Conservation (phyloP, 2,113 vertebrate species). For the Scophthalmus maximus region DNA sequence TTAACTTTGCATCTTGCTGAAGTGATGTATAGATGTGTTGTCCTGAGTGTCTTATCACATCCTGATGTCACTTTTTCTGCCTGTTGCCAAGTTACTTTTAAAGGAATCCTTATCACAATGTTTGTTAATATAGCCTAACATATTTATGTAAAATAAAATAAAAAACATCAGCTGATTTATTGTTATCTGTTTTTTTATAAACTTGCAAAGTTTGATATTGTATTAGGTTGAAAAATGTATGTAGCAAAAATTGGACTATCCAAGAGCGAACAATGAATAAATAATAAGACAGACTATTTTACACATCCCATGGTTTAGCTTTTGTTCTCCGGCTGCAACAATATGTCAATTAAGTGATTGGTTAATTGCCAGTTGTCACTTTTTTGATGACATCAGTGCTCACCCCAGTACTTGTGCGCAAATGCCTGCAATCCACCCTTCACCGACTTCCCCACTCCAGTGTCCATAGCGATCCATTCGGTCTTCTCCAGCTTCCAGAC, state of each 20-base stretch:
- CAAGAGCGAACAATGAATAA: too few relatives aligned
- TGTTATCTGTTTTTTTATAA: too few relatives aligned
- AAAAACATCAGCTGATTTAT: too few relatives aligned
- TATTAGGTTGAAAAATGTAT: too few relatives aligned
- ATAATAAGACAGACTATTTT: too few relatives aligned
- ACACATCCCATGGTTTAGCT: too few relatives aligned
- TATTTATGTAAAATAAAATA: neutral
- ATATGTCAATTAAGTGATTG: too few relatives aligned
- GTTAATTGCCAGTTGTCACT: too few relatives aligned
- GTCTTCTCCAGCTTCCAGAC: slow-evolving; percentile 78
- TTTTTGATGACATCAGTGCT: slow-evolving; percentile 17
- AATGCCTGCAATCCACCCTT: slow-evolving; percentile 81
- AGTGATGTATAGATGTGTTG: neutral
- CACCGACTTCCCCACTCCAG: slow-evolving; percentile 76
- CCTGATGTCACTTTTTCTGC: neutral
- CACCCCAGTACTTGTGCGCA: slow-evolving; percentile 85
- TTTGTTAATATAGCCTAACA: neutral
- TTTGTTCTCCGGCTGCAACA: neutral
- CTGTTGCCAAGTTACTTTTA: neutral
- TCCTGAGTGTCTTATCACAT: neutral
- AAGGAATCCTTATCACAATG: neutral
- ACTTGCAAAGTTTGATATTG: too few relatives aligned
- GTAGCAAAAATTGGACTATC: too few relatives aligned
- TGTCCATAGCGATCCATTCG: slow-evolving; percentile 74
- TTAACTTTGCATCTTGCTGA: neutral